Conservation (phyloP, 2,113 vertebrate genomes). For the Nesospiza acunhae region DNA sequence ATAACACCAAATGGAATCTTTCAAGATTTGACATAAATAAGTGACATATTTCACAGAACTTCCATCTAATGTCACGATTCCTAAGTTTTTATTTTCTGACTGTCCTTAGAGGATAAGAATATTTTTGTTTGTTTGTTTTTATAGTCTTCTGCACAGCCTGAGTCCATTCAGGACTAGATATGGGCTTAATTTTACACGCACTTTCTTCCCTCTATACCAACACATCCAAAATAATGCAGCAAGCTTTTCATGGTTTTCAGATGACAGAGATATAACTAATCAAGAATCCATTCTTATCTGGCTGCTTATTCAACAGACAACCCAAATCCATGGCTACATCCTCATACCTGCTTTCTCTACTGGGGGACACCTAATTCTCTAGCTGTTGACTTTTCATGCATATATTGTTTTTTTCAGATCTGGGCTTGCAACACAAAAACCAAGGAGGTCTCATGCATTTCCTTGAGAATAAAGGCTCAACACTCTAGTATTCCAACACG, state of each 20-base stretch:
- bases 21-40: not conserved
- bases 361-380: not conserved
- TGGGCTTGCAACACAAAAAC: not conserved
- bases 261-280: not conserved
- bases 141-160: not conserved
- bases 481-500: not conserved
- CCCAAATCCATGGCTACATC: not conserved
- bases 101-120: not conserved
- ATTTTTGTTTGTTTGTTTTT: not conserved
- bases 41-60: not conserved
- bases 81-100: not conserved
- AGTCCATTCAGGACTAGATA: not conserved
- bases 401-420: not conserved
- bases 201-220: not conserved
- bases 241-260: not conserved
- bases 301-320: not conserved
- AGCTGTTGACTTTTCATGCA: not conserved
- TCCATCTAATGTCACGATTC: not conserved
- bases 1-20: not conserved
- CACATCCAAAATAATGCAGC: not conserved
- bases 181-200: not conserved
- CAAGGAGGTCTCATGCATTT: not conserved
- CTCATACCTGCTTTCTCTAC: not conserved
- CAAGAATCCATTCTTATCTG: not conserved
- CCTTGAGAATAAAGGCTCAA: not conserved